Percentiles rank a stretch among this genome's conserved stretches.
Evolutionary conservation across 2,888 invertebrate genomes (phyloP).

Genomic region (Synergus umbraculus): DNA sequence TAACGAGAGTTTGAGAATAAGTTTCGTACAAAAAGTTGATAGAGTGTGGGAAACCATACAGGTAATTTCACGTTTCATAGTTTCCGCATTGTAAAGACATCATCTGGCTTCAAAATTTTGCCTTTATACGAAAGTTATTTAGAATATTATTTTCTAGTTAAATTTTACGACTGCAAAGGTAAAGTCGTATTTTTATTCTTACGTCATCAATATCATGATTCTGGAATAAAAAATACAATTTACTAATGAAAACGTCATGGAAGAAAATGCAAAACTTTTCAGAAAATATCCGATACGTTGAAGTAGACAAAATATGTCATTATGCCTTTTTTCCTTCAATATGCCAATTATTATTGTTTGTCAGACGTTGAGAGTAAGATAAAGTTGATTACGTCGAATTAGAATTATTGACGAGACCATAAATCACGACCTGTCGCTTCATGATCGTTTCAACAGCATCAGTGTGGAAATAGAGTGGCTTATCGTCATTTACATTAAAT

Average conservation of each 20-base stretch:
- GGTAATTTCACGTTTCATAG: constrained; percentile 1
- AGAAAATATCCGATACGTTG: background rate
- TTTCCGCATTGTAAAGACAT: background rate
- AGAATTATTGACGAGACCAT: background rate
- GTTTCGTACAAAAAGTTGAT: background rate
- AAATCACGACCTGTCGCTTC: background rate
- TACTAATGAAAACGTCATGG: background rate
- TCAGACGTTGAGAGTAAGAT: background rate
- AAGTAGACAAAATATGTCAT: background rate
- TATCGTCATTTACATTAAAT: background rate
- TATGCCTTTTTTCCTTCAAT: background rate
- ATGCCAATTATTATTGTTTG: too few relatives aligned
- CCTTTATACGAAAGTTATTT: background rate
- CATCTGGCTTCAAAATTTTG: background rate
- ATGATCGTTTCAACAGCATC: background rate
- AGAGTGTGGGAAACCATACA: background rate
- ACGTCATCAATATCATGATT: background rate
- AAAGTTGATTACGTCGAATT: background rate
- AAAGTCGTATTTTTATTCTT: background rate
- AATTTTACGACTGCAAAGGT: background rate
- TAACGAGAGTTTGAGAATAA: constrained; percentile 26
- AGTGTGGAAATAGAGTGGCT: constrained; percentile 1
- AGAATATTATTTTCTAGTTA: background rate
- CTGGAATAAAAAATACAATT: background rate
- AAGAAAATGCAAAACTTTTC: background rate